Evolutionary conservation across 2,888 invertebrate species (phyloP).

Genomic region (Harpalus rubripes): DNA sequence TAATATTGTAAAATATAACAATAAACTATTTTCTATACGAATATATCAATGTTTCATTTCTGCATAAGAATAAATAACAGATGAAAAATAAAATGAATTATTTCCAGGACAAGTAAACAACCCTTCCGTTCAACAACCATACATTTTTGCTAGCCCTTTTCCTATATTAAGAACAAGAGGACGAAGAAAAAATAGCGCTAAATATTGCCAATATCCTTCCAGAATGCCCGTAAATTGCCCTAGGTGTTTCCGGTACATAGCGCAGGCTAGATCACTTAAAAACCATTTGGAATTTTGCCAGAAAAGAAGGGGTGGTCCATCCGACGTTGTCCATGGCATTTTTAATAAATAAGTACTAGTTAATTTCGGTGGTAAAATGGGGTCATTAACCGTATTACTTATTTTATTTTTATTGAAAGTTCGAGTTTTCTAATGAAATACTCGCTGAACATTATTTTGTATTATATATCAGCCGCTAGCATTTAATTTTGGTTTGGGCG

Average conservation of each 20-base stretch:
- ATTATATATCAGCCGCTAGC: too few species aligned
- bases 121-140: constrained; percentile 13
- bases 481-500: too few species aligned
- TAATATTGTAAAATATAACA: constrained; percentile 29
- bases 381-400: not conserved
- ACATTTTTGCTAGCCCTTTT: constrained; percentile 38
- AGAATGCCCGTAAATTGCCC: constrained; percentile 57
- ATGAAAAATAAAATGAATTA: constrained; percentile 43
- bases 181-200: constrained; percentile 45
- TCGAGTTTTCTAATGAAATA: too few species aligned
- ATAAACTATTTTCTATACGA: constrained; percentile 32
- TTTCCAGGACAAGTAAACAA: constrained; percentile 20
- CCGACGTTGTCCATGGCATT: constrained; percentile 4
- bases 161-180: constrained; percentile 11
- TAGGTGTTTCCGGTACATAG: constrained; percentile 42
- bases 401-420: too few species aligned
- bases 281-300: constrained; percentile 59
- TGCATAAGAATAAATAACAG: constrained; percentile 41
- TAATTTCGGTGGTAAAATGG: not conserved
- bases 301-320: not conserved
- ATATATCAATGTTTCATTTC: constrained; percentile 48
- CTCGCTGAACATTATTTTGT: too few species aligned
- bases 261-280: constrained; percentile 59
- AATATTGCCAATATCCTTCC: constrained; percentile 51
- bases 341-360: constrained; percentile 14